Conservation (phyloP, 2,888 invertebrate species). For the Bombylius discolor region DNA sequence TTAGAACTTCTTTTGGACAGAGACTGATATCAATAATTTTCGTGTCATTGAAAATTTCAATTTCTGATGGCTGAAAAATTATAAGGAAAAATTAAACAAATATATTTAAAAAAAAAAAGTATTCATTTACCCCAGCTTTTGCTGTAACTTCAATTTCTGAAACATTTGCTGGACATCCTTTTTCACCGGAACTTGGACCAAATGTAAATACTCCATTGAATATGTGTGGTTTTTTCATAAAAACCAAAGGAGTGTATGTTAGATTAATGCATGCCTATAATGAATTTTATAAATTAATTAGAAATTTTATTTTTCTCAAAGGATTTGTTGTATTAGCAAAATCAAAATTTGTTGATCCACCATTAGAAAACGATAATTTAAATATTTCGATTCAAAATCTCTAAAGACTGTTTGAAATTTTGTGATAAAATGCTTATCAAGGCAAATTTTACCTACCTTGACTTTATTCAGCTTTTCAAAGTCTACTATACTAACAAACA, state of each 20-base stretch:
- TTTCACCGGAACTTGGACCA: constrained; percentile 24
- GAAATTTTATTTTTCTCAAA: too few species aligned
- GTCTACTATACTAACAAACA: too few species aligned
- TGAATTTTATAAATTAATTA: neutral
- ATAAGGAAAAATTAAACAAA: neutral
- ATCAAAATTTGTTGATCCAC: too few species aligned
- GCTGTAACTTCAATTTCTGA: constrained; percentile 28
- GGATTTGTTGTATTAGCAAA: too few species aligned
- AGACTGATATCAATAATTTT: constrained; percentile 21
- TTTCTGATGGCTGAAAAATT: constrained; percentile 27
- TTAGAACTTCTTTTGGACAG: constrained; percentile 34
- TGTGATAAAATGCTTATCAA: too few species aligned
- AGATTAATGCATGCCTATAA: constrained; percentile 30
- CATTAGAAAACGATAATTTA: too few species aligned
- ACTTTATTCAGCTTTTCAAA: too few species aligned
- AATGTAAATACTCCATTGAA: constrained; percentile 29
- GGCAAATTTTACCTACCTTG: too few species aligned
- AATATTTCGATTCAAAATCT: too few species aligned
- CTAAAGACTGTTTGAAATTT: too few species aligned
- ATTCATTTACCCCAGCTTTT: constrained; percentile 30
- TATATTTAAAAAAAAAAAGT: neutral
- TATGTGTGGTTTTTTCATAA: constrained; percentile 33
- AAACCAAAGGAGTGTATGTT: constrained; percentile 32
- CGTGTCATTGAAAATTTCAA: constrained; percentile 18
- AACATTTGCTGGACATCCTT: constrained; percentile 25